phyloP scores from a whole-genome alignment of 2,888 invertebrate genomes.

The Acrobasis repandana region DNA sequence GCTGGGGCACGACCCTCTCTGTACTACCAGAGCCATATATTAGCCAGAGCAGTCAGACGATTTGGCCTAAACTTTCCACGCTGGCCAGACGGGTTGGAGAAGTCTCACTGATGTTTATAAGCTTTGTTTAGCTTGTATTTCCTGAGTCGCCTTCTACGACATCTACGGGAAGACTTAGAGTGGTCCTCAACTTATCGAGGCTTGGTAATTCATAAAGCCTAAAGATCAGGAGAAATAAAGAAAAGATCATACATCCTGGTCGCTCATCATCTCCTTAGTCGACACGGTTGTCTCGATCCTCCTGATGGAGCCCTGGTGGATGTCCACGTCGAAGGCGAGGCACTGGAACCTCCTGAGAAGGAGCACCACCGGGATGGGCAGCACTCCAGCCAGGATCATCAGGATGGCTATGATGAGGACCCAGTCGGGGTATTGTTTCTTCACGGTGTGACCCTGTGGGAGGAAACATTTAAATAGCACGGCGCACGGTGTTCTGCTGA shows the following conservation, averaged over 20 bases:
- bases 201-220: too few species aligned
- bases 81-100: too few species aligned
- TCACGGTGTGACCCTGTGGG: constrained; percentile 86
- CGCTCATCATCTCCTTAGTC: constrained; percentile 97
- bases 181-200: too few species aligned
- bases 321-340: constrained; percentile 92
- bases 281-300: constrained; percentile 96
- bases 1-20: too few species aligned
- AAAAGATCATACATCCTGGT: constrained; percentile 89
- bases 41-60: too few species aligned
- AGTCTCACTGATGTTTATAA: too few species aligned
- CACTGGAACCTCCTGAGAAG: constrained; percentile 94
- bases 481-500: too few species aligned
- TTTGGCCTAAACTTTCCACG: too few species aligned
- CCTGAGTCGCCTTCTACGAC: too few species aligned
- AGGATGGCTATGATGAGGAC: constrained; percentile 88
- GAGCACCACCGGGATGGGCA: constrained; percentile 94
- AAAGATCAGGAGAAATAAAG: neutral
- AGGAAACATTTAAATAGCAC: neutral
- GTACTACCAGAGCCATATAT: too few species aligned
- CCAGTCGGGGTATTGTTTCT: constrained; percentile 90
- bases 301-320: constrained; percentile 95
- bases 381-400: constrained; percentile 90
- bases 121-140: too few species aligned
- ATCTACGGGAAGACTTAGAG: too few species aligned